Evolutionary conservation across 2,797 vertebrate species (phyloP), one percentile per base, ranked within the genome.

Genomic region (Luscinia luscinia): DNA sequence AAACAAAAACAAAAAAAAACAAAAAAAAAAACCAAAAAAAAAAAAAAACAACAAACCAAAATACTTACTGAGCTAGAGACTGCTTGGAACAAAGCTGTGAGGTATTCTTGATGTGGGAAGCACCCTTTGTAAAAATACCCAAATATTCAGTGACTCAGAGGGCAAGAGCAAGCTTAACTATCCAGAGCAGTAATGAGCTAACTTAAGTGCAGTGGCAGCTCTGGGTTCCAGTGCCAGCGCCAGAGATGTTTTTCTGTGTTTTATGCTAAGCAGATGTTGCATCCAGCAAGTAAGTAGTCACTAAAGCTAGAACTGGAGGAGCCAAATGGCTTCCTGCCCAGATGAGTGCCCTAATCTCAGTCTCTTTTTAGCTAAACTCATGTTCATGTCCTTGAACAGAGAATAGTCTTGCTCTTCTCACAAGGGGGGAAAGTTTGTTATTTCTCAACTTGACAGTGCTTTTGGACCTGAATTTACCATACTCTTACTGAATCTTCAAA

Each of bases 21-120:
- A 4, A 2, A 3, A 27, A 16, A n/a, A n/a, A n/a, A n/a, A n/a
- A n/a, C n/a, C 7, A 85, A 79, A 15, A 51, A 52, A 27, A 27
- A 49, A 49, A 27, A 4, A 2, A 3, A 27, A 16, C 49, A 17
- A 5, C 1, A 63, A 49, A 49, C 24, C 48, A 27, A 89, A 94
- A 77, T 67, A 68, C 28, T 85, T 64, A 27, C 57, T 64, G 20
- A 36, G 34, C 34, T 89, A 46, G 34, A 89, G 74, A 92, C 48
- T 91, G 87, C 78, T 68, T 87, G 82, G 89, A 94, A 96, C 82
- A 92, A 94, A 94, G 91, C 72, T 85, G 30, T 51, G 62, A 94
- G 89, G 85, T 96, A 77, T 93, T 92, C 72, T 96, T 96, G 84
- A 95, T 96, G 96, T 96, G 95, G 94, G 94, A 85, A 96, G 69